phyloP scores from a whole-genome alignment of 2,888 invertebrate genomes.

The Philopedon plagiatum region DNA sequence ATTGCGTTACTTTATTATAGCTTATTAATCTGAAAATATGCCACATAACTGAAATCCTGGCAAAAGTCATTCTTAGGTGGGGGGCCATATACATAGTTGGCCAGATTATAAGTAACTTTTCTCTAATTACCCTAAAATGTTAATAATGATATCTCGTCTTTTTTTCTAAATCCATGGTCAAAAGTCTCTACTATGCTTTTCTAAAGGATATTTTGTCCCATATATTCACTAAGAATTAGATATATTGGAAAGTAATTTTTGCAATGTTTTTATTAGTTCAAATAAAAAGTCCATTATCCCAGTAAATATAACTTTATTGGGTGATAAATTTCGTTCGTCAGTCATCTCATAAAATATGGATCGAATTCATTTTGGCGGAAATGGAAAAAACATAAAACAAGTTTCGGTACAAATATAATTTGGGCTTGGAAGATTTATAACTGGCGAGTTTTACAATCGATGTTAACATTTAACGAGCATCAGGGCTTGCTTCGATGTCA shows the following conservation, averaged over 20 bases:
- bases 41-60: too few species aligned
- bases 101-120: too few species aligned
- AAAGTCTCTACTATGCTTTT: too few species aligned
- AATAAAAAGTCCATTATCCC: slow-evolving; percentile 45
- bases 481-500: slow-evolving; percentile 55
- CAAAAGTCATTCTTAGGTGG: too few species aligned
- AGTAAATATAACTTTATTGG: slow-evolving; percentile 54
- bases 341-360: slow-evolving; percentile 62
- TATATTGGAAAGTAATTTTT: slow-evolving; percentile 10
- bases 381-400: slow-evolving; percentile 60
- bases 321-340: slow-evolving; percentile 58
- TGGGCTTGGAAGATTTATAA: slow-evolving; percentile 66
- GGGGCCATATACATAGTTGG: too few species aligned
- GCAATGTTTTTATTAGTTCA: slow-evolving; percentile 19
- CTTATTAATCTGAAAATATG: too few species aligned
- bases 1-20: too few species aligned
- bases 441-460: slow-evolving; percentile 68
- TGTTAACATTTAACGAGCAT: slow-evolving; percentile 67
- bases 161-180: too few species aligned
- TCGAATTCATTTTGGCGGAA: slow-evolving; percentile 59
- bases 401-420: slow-evolving; percentile 66
- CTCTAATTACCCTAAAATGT: too few species aligned
- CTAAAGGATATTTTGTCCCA: too few species aligned
- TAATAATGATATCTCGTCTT: too few species aligned
- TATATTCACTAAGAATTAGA: not conserved